Evolutionary conservation across 2,888 invertebrate genomes (phyloP), one percentile per base, ranked within the genome.

Genomic region (Callyntrura sp.): DNA sequence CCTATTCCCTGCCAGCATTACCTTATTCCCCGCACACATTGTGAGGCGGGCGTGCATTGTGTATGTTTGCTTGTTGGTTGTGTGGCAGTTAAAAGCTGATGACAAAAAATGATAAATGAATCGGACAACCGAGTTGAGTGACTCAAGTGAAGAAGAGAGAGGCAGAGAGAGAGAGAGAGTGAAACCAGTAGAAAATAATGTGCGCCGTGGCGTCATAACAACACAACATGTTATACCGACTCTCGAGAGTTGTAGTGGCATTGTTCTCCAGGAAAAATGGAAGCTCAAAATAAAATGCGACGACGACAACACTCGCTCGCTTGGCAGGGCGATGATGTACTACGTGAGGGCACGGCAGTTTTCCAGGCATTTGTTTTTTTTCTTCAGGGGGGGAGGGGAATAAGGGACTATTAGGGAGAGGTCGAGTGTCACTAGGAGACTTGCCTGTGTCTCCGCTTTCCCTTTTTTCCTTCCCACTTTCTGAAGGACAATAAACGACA

Each of bases 91-190:
- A 88, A 83, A 88, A 88, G 88, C 88, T 88, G 88, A 88, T 88
- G 88, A 88, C 88, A 88, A 88, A 82, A 88, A 88, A 88, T 88
- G 88, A 88, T 88, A 88, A 88, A 88, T 88, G 88, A 88, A 73
- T 73, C 73, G 79, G 5, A 11, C 76, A 65, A 62, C 60, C 14
- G 17, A 20, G n/a, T 43, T 8, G 11, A 81, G 45, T 43, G 23
- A 82, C 20, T 28, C 11, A 43, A 43, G 57, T 57, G 43, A 28
- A 81, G 8, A 3, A n/a, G n/a, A n/a, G n/a, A n/a, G n/a, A n/a
- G n/a, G n/a, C n/a, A n/a, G n/a, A 51, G 85, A 76, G 85, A 57
- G 78, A 86, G 48, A 9, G 17, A 28, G 23, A 83, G 48, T 25
- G 45, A 73, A 73, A 28, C 8, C 17, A 17, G 45, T 5, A 45